phyloP scores from a whole-genome alignment of 2,888 invertebrate genomes.

The Orthosia cruda region DNA sequence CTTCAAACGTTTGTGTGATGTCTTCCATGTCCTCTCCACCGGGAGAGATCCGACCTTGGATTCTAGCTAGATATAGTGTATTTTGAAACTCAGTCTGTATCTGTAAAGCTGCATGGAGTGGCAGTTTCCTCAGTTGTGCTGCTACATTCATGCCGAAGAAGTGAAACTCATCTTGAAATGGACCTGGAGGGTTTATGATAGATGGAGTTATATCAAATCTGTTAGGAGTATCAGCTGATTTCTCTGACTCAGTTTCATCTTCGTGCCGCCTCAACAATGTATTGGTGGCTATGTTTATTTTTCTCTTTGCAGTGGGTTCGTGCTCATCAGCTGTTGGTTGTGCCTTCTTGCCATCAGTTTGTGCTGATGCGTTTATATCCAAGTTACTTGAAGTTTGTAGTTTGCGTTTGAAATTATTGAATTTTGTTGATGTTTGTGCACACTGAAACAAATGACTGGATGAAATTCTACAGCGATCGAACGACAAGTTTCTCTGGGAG shows the following conservation, averaged over 20 bases:
- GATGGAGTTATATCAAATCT: not conserved
- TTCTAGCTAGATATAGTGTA: slow-evolving; percentile 36
- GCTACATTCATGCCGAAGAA: slow-evolving; percentile 48
- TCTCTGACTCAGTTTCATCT: slow-evolving; percentile 21
- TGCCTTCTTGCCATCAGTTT: not conserved
- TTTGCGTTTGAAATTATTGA: slow-evolving; percentile 31
- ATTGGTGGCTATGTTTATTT: not conserved
- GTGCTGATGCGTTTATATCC: slow-evolving; percentile 3
- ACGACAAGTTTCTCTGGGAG: not conserved
- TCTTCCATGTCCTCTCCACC: slow-evolving; percentile 6
- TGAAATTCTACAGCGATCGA: not conserved
- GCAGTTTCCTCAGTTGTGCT: slow-evolving; percentile 34
- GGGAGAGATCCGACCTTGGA: not conserved
- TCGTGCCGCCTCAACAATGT: not conserved
- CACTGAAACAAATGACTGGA: slow-evolving; percentile 24
- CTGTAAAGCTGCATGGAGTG: slow-evolving; percentile 27
- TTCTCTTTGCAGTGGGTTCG: not conserved
- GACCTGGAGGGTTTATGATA: not conserved
- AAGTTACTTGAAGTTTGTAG: not conserved
- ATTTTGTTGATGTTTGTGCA: slow-evolving; percentile 15
- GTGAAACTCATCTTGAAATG: slow-evolving; percentile 27
- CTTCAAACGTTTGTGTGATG: slow-evolving; percentile 7
- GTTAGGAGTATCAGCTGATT: not conserved
- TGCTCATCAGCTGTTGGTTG: not conserved
- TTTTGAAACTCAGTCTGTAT: slow-evolving; percentile 35